Conservation (phyloP, 2,888 invertebrate genomes). For the Pristionchus mayeri region DNA sequence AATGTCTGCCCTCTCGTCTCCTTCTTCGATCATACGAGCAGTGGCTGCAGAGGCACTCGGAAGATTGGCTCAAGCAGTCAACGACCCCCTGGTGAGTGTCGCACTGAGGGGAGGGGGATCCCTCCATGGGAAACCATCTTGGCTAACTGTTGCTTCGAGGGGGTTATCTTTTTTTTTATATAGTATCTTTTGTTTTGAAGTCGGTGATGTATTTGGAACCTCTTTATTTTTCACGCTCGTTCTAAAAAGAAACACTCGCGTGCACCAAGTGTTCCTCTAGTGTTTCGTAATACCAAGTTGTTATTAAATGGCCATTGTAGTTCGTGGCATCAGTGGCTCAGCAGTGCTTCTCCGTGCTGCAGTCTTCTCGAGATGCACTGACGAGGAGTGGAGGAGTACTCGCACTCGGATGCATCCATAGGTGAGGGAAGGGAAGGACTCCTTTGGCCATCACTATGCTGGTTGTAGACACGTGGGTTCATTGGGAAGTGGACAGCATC, state of each 20-base stretch:
- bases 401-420: conserved; percentile 94
- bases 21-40: conserved; percentile 86
- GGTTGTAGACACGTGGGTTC: conserved; percentile 81
- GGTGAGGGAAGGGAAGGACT: conserved; percentile 78
- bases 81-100: conserved; percentile 81
- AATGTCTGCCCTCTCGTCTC: conserved; percentile 79
- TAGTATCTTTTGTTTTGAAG: too few relatives aligned
- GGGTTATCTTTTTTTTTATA: too few relatives aligned
- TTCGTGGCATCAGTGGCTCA: conserved; percentile 92
- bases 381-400: conserved; percentile 89
- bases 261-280: too few relatives aligned
- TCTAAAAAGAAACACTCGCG: too few relatives aligned
- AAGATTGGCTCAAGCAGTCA: conserved; percentile 90
- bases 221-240: too few relatives aligned
- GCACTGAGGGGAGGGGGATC: too few relatives aligned
- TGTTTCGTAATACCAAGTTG: too few relatives aligned
- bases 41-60: conserved; percentile 96
- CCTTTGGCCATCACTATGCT: too few relatives aligned
- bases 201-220: too few relatives aligned
- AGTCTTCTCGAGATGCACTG: conserved; percentile 86
- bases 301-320: too few relatives aligned
- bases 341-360: conserved; percentile 87
- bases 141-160: too few relatives aligned
- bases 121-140: too few relatives aligned
- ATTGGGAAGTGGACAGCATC: conserved; percentile 93